Base-by-base conservation (phyloP, 2,888 invertebrate genomes). In the Clepsis dumicolana region DNA sequence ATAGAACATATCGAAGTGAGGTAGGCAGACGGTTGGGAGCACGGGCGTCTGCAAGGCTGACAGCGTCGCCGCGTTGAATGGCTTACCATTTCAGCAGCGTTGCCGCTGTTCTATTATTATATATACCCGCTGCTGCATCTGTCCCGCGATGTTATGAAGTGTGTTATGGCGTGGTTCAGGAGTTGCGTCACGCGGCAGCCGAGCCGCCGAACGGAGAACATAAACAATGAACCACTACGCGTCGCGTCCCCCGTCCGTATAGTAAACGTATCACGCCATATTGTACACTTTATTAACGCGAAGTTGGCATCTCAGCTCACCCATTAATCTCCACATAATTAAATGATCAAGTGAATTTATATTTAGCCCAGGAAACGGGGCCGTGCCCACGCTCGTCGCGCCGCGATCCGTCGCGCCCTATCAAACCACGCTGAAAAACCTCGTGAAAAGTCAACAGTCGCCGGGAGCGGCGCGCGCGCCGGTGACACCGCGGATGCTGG, bases 241-340 rank as follows among this genome's bases (percentile, higher is more conserved):
- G 53, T 21, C 44, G 61, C 71, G 72, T 65, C 70, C 69, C 73
- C 71, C 76, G 75, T 73, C 72, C 72, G 75, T 76, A 83, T 84
- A 84, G 85, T 83, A 81, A 81, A 82, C 73, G 80, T 78, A 83
- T 82, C 83, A 80, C 80, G 81, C 81, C 83, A 83, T 86, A 84
- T 81, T 79, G 85, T 87, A 82, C 82, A 84, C 83, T 88, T 87
- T 90, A 88, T 86, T 89, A 88, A 86, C 87, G 85, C 82, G 76
- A 85, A 88, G 88, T 88, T 89, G 89, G 88, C 91, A 87, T 90
- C 86, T 80, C 82, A 83, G 80, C 82, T 83, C 80, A 83, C 82
- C 87, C 86, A 92, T 93, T 92, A 90, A 93, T 93, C 92, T 92
- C 88, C 87, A 91, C 91, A 91, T 92, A 93, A 92, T 92, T 90